Percentiles rank a stretch among this genome's conserved stretches.
phyloP scores from a whole-genome alignment of 2,888 invertebrate species.

The Hypsopygia costalis region DNA sequence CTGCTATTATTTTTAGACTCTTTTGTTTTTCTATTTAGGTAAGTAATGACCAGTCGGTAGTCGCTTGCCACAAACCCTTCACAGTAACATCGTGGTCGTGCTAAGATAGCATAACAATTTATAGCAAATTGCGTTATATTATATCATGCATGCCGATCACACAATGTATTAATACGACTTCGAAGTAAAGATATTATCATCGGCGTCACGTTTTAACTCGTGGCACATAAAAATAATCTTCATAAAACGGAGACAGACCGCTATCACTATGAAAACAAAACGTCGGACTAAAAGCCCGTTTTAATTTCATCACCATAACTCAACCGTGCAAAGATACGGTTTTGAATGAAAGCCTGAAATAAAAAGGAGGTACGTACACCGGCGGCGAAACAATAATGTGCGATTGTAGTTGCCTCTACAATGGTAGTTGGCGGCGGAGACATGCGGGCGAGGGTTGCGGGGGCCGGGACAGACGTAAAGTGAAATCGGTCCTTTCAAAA shows the following conservation, averaged over 20 bases:
- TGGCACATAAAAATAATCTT: conserved; percentile 34
- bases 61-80: too few species aligned
- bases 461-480: conserved; percentile 54
- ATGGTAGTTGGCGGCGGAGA: conserved; percentile 54
- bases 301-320: conserved; percentile 73
- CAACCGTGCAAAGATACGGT: conserved; percentile 64
- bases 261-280: conserved; percentile 43
- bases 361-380: conserved; percentile 63
- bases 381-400: conserved; percentile 71
- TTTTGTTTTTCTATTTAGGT: too few species aligned
- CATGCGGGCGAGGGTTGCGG: conserved; percentile 40
- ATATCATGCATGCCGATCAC: too few species aligned
- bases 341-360: conserved; percentile 60
- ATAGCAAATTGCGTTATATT: too few species aligned
- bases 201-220: background rate
- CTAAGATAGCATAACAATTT: too few species aligned
- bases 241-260: conserved; percentile 32
- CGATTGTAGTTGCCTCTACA: conserved; percentile 74
- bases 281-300: conserved; percentile 55
- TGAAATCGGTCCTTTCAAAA: conserved; percentile 79
- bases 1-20: too few species aligned
- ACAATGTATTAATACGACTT: too few species aligned
- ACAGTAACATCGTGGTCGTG: too few species aligned
- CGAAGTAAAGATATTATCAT: too few species aligned
- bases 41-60: too few species aligned